These are phyloP conservation scores for Cettia cetti DNA, from an alignment of 2,113 vertebrate genomes.

Conservation along the genomic window DNA sequence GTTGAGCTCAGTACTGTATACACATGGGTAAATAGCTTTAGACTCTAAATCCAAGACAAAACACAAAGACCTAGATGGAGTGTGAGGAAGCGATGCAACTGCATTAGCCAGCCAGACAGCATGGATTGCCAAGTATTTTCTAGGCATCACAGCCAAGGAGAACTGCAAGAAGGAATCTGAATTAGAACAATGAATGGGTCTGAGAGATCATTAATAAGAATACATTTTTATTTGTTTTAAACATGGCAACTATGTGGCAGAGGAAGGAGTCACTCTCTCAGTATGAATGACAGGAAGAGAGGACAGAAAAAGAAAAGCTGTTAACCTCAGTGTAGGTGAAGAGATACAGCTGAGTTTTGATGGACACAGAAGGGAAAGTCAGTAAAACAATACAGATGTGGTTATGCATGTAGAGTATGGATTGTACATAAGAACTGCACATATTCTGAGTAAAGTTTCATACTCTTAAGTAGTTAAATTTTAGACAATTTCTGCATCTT, in stretches of 20 bases:
- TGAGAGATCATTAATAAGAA: neutral
- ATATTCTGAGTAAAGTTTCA: neutral
- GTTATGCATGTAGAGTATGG: neutral
- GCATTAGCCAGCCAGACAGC: slow-evolving; percentile 21
- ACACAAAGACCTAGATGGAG: neutral
- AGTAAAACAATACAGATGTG: neutral
- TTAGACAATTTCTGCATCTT: neutral
- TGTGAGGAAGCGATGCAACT: neutral
- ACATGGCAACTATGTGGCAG: neutral
- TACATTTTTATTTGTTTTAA: neutral
- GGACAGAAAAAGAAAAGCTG: neutral
- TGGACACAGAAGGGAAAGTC: neutral
- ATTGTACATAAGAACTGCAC: neutral
- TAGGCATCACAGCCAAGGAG: slow-evolving; percentile 10
- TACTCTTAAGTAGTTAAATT: neutral
- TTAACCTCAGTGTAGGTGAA: neutral
- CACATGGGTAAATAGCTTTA: neutral
- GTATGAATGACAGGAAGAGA: neutral
- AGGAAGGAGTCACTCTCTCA: neutral
- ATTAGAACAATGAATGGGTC: neutral
- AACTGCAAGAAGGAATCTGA: neutral
- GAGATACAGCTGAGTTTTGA: neutral
- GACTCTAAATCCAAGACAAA: neutral
- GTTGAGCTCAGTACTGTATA: neutral
- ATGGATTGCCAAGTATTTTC: slow-evolving; percentile 29